Percentiles rank a stretch among this genome's conserved stretches.
Conservation (phyloP, 2,797 vertebrate genomes). For the Arnoldichthys spilopterus region DNA sequence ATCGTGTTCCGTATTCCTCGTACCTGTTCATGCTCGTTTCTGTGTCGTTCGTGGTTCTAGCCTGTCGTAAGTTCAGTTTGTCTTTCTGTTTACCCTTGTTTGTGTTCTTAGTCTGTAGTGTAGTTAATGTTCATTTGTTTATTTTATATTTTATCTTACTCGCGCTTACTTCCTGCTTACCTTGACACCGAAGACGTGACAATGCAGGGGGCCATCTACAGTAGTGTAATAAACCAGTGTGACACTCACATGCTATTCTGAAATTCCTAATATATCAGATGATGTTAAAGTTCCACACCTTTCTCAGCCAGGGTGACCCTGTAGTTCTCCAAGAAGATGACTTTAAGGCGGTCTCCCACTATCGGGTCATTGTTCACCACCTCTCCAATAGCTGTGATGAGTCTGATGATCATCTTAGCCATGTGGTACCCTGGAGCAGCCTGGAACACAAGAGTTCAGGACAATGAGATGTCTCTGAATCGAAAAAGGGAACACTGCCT, state of each 20-base stretch:
- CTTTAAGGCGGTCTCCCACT: conserved; percentile 88
- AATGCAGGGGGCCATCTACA: too few relatives aligned
- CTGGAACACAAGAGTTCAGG: conserved; percentile 62
- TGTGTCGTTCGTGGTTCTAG: too few relatives aligned
- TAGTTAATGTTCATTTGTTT: too few relatives aligned
- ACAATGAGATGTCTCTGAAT: neutral
- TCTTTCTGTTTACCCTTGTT: too few relatives aligned
- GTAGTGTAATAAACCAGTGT: neutral
- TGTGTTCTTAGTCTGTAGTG: too few relatives aligned
- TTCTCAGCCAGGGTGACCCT: conserved; percentile 90
- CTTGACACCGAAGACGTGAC: too few relatives aligned
- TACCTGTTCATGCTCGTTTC: too few relatives aligned
- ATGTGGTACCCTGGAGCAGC: conserved; percentile 93
- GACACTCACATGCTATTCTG: neutral
- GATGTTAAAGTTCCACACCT: conserved; percentile 66
- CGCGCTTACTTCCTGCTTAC: too few relatives aligned
- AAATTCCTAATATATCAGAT: neutral
- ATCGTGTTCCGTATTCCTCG: too few relatives aligned
- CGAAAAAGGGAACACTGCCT: neutral
- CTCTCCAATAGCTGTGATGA: conserved; percentile 89
- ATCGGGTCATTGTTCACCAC: conserved; percentile 86
- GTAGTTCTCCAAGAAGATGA: conserved; percentile 94
- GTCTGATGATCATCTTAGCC: conserved; percentile 92
- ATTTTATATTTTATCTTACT: too few relatives aligned
- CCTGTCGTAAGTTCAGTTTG: too few relatives aligned